These are phyloP conservation scores for rat (Rattus norvegicus) DNA, from an alignment of 2,113 vertebrate species.

Conservation along the genomic window DNA sequence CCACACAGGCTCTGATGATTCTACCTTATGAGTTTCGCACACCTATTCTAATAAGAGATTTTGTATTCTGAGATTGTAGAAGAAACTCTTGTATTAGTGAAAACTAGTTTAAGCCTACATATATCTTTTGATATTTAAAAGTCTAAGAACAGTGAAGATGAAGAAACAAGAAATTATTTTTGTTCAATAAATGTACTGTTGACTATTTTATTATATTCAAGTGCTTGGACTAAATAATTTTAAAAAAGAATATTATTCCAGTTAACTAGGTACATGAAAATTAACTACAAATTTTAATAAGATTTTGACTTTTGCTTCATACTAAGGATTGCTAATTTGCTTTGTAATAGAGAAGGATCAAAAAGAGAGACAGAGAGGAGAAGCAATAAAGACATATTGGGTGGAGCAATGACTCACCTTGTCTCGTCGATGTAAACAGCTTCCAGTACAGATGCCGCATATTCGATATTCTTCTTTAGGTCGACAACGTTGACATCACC, in stretches of 20 bases:
- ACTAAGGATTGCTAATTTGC: background rate
- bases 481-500: constrained; percentile 95
- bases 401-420: constrained; percentile 85
- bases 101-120: background rate
- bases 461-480: constrained; percentile 97
- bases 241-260: background rate
- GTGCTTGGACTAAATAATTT: background rate
- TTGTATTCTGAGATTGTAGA: background rate
- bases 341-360: background rate
- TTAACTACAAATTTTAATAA: constrained; percentile 29
- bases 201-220: constrained; percentile 7
- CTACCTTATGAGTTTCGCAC: background rate
- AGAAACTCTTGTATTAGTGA: background rate
- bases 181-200: background rate
- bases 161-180: background rate
- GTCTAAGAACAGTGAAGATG: background rate
- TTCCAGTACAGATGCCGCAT: constrained; percentile 96
- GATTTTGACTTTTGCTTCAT: constrained; percentile 14
- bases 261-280: constrained; percentile 12
- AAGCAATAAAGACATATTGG: background rate
- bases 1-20: background rate
- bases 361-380: background rate
- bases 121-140: background rate
- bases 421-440: constrained; percentile 99
- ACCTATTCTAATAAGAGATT: background rate